Evolutionary conservation across 2,888 invertebrate genomes (phyloP).

Genomic region (Archaeoteleia sp.): DNA sequence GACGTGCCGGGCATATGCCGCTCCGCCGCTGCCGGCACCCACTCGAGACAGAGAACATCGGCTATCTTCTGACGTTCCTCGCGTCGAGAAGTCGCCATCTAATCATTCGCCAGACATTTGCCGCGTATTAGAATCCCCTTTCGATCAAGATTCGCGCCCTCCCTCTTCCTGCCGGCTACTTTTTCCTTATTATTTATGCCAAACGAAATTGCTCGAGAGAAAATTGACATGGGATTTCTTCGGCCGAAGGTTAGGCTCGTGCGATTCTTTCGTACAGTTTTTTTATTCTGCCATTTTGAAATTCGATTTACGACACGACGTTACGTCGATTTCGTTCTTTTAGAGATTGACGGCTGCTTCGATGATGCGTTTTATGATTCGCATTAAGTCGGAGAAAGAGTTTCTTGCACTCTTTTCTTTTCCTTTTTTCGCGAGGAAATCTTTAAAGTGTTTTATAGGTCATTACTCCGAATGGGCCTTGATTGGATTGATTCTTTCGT

Average conservation of each 20-base stretch:
- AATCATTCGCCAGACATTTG: conserved; percentile 23
- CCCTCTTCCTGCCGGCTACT: conserved; percentile 17
- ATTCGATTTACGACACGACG: too few relatives aligned
- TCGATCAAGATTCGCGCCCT: conserved; percentile 6
- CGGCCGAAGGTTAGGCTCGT: too few relatives aligned
- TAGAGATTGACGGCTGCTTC: too few relatives aligned
- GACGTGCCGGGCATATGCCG: conserved; percentile 64
- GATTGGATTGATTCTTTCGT: conserved; percentile 1
- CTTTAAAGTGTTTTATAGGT: conserved; percentile 1
- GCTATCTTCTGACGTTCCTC: background rate
- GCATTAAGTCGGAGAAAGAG: background rate
- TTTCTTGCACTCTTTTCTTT: background rate
- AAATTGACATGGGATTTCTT: background rate
- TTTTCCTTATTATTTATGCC: background rate
- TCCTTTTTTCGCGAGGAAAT: background rate
- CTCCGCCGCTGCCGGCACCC: conserved; percentile 26
- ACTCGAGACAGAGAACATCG: background rate
- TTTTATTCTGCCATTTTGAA: too few relatives aligned
- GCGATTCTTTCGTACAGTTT: too few relatives aligned
- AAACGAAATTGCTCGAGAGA: conserved; percentile 11
- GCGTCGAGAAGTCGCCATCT: conserved; percentile 22
- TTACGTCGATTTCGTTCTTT: too few relatives aligned
- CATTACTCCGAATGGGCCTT: background rate
- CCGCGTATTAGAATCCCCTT: conserved; percentile 25
- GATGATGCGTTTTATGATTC: background rate